A percentile compares a stretch with the other conserved stretches of the same genome.
Evolutionary conservation across 2,113 vertebrate species (phyloP).

Genomic region (Plecturocebus donacophilus): DNA sequence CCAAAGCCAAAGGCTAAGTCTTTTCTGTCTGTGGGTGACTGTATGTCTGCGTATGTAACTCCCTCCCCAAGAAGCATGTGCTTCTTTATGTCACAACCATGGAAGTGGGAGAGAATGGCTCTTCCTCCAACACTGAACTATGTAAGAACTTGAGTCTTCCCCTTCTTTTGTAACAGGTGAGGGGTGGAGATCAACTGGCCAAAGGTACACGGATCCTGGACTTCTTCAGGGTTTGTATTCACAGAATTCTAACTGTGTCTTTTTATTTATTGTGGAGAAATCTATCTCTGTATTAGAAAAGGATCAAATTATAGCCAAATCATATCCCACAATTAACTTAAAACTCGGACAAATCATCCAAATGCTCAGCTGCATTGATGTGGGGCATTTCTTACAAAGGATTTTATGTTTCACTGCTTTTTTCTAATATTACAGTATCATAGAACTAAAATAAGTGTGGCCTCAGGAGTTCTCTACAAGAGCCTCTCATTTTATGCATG

Average conservation of each 20-base stretch:
- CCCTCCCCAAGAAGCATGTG: not conserved
- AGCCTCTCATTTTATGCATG: not conserved
- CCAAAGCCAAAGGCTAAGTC: conserved; percentile 41
- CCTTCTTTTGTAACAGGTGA: not conserved
- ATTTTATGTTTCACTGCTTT: not conserved
- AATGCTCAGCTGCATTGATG: not conserved
- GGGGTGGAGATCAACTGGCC: not conserved
- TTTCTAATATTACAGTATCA: not conserved
- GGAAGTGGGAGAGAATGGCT: not conserved
- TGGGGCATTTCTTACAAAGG: not conserved
- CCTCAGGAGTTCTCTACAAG: not conserved
- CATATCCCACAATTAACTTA: not conserved
- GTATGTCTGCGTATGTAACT: not conserved
- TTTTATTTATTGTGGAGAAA: conserved; percentile 21
- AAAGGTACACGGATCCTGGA: not conserved
- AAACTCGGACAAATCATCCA: not conserved
- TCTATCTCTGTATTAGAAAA: not conserved
- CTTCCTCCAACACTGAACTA: not conserved
- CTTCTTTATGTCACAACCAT: not conserved
- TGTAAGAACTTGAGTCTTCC: not conserved
- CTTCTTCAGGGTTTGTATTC: not conserved
- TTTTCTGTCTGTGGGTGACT: conserved; percentile 48
- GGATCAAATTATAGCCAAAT: not conserved
- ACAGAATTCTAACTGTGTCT: not conserved
- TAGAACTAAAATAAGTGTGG: not conserved